Evolutionary conservation across 1,140 invertebrate genomes (phyloP).

Genomic region (Caenorhabditis inopinata): DNA sequence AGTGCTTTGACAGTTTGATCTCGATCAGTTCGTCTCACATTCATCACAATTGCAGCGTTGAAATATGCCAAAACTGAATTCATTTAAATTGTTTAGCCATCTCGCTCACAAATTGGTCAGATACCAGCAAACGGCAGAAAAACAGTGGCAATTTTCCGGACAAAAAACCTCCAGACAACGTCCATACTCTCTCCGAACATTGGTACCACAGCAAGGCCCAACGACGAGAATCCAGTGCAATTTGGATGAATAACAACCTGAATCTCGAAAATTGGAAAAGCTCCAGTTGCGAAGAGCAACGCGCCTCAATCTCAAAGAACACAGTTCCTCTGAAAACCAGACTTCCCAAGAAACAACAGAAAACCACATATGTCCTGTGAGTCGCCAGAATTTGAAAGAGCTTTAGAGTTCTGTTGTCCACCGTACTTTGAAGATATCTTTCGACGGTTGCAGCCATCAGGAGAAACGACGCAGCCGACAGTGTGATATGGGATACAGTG

Average conservation of each 20-base stretch:
- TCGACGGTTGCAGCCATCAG: slow-evolving; percentile 58
- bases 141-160: slow-evolving; percentile 55
- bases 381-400: slow-evolving; percentile 39
- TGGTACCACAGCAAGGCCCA: slow-evolving; percentile 43
- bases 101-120: background rate
- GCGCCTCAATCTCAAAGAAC: slow-evolving; percentile 59
- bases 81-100: no score
- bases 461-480: slow-evolving; percentile 54
- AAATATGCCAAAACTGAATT: slow-evolving; percentile 55
- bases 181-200: slow-evolving; percentile 47
- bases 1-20: slow-evolving; percentile 53
- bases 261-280: background rate
- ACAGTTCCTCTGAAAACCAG: slow-evolving; percentile 56
- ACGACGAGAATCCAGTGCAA: slow-evolving; percentile 49
- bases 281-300: background rate
- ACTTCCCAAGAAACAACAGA: slow-evolving; percentile 49
- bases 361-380: slow-evolving; percentile 48
- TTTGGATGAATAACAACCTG: slow-evolving; percentile 31
- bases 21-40: slow-evolving; percentile 48
- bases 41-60: slow-evolving; percentile 56
- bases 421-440: slow-evolving; percentile 56
- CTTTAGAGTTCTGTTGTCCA: slow-evolving; percentile 27
- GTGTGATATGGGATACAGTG: slow-evolving; percentile 55
- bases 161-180: slow-evolving; percentile 56
- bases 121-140: slow-evolving; percentile 57